phyloP scores from a whole-genome alignment of 1,140 invertebrate genomes.

The Platorchestia sp. region DNA sequence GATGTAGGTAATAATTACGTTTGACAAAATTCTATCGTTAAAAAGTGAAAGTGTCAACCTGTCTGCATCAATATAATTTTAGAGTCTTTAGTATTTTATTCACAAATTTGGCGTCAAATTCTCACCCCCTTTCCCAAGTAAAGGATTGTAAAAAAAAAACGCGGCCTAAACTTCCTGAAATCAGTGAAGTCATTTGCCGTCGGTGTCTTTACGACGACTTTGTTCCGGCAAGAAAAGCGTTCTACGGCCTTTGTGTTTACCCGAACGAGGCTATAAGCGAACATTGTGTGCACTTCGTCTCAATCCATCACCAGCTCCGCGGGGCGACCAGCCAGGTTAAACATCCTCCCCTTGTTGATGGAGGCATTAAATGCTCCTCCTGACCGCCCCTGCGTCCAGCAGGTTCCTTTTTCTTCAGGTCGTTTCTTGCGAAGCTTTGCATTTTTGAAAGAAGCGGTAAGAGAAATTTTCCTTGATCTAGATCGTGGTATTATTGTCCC shows the following conservation, averaged over 20 bases:
- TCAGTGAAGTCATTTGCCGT: constrained; percentile 6
- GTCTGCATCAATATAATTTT: too few species aligned
- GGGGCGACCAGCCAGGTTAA: constrained; percentile 27
- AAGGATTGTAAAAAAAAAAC: background rate
- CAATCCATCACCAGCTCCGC: constrained; percentile 29
- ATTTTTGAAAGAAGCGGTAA: background rate
- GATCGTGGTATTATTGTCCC: background rate
- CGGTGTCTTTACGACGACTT: background rate
- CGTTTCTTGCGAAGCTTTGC: background rate
- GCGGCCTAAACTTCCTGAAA: background rate
- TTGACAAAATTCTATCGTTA: too few species aligned
- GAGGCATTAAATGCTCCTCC: constrained; percentile 29
- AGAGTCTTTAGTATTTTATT: too few species aligned
- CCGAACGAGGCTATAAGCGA: background rate
- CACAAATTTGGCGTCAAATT: too few species aligned
- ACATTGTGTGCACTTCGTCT: constrained; percentile 21
- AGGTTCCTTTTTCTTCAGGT: background rate
- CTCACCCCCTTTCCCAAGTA: background rate
- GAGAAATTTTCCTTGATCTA: background rate
- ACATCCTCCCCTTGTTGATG: constrained; percentile 47
- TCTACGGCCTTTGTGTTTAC: background rate
- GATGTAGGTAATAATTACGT: too few species aligned
- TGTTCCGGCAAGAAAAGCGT: background rate
- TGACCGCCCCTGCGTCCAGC: background rate
- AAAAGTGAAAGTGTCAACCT: too few species aligned